phyloP scores from a whole-genome alignment of 2,888 invertebrate genomes.

The Tupiocoris notatus region DNA sequence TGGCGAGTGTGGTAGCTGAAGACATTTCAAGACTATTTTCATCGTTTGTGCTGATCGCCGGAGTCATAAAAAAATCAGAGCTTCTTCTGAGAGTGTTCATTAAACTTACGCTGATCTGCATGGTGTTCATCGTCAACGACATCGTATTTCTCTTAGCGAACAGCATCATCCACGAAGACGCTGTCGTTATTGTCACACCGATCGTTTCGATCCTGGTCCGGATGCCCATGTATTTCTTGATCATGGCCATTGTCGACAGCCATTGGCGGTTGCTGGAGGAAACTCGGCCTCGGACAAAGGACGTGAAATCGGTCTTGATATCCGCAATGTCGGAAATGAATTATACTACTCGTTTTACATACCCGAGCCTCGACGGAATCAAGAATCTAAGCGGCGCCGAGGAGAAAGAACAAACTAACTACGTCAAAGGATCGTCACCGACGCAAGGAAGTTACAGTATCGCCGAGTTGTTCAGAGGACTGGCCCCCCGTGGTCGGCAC shows the following conservation, averaged over 20 bases:
- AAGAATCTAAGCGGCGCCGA: no score
- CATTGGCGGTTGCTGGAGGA: neutral
- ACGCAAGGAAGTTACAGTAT: no score
- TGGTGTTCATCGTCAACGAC: conserved; percentile 1
- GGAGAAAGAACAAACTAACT: no score
- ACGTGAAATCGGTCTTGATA: neutral
- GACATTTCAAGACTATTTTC: neutral
- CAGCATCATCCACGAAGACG: neutral
- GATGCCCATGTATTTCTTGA: neutral
- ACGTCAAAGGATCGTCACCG: no score
- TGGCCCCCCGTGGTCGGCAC: no score
- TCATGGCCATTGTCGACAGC: neutral
- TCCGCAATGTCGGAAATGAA: neutral
- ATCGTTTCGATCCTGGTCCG: neutral
- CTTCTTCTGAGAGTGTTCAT: neutral
- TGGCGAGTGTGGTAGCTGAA: neutral
- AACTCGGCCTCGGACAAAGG: neutral
- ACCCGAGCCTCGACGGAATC: neutral
- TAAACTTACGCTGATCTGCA: neutral
- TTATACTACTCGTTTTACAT: neutral
- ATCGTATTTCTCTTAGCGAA: neutral
- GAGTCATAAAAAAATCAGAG: neutral
- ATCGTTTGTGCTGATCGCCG: neutral
- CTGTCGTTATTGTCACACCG: neutral
- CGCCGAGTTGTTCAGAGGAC: no score